These are phyloP conservation scores for Petrosia ficiformis DNA, from an alignment of 37 sponge, comb jelly and placozoan species.

Conservation along the genomic window DNA sequence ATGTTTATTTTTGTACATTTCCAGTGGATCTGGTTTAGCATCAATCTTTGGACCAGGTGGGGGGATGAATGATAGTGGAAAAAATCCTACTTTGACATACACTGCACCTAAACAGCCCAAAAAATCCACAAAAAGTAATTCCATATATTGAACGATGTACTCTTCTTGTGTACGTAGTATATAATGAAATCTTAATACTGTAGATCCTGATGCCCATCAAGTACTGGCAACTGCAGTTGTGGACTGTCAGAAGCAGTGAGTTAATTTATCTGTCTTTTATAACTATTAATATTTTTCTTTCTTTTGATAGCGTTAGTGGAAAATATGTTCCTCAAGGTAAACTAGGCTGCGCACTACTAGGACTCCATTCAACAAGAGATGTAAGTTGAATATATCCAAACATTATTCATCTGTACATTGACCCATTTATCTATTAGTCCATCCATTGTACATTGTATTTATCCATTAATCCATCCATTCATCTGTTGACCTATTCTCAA, in stretches of 20 bases:
- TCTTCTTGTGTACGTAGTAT: too few relatives aligned
- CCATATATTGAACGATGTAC: too few relatives aligned
- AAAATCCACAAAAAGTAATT: constrained; percentile 51
- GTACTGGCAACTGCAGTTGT: constrained; percentile 50
- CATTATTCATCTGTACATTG: too few relatives aligned
- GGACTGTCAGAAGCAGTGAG: constrained; percentile 78
- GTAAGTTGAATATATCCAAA: constrained; percentile 31
- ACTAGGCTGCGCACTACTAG: constrained; percentile 79
- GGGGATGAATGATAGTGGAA: constrained; percentile 37
- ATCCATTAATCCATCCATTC: too few relatives aligned
- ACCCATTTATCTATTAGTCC: too few relatives aligned
- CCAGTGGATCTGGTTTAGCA: constrained; percentile 55
- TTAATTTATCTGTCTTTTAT: not conserved
- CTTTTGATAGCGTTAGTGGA: constrained; percentile 65
- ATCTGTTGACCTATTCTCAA: not conserved
- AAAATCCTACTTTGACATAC: constrained; percentile 70
- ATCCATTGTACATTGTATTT: too few relatives aligned
- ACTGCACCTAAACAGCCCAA: constrained; percentile 93
- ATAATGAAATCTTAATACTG: too few relatives aligned
- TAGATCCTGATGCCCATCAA: constrained; percentile 46
- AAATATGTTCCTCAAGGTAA: constrained; percentile 81
- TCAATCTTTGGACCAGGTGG: constrained; percentile 67
- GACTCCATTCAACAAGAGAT: constrained; percentile 55
- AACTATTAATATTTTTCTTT: not conserved
- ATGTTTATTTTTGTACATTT: not conserved